phyloP scores from a whole-genome alignment of 2,888 invertebrate genomes.

The Apodemia mormo region DNA sequence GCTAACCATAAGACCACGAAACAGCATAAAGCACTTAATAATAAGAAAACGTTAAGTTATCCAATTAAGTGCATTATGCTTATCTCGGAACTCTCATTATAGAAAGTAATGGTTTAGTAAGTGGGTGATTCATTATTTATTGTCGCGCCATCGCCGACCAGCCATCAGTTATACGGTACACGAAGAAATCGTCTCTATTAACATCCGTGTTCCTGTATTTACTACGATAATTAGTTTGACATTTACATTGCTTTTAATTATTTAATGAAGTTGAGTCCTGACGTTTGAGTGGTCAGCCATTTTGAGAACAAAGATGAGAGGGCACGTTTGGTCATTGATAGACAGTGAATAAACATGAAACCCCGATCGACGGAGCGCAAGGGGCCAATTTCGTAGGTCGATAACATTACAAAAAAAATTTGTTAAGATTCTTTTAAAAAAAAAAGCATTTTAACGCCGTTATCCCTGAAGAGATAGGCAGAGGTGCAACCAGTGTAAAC shows the following conservation, averaged over 20 bases:
- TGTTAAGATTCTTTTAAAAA: no score
- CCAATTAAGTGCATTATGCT: constrained; percentile 70
- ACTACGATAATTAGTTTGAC: constrained; percentile 8
- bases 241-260: constrained; percentile 1
- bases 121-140: constrained; percentile 69
- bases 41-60: constrained; percentile 46
- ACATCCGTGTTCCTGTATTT: background rate
- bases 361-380: no score
- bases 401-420: no score
- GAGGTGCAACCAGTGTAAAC: no score
- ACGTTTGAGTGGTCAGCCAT: background rate
- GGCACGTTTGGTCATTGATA: no score
- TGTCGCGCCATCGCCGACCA: constrained; percentile 44
- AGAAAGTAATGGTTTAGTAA: constrained; percentile 63
- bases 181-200: constrained; percentile 3
- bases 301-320: no score
- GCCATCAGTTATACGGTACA: constrained; percentile 9
- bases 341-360: no score
- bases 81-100: constrained; percentile 67
- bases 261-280: background rate
- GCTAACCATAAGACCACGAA: background rate
- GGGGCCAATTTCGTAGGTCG: no score
- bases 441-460: no score
- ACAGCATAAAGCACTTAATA: background rate
- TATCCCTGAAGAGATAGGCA: no score